Base-by-base conservation (phyloP, 64 coral and sea anemone species). In the Dendronephthya gigantea region DNA sequence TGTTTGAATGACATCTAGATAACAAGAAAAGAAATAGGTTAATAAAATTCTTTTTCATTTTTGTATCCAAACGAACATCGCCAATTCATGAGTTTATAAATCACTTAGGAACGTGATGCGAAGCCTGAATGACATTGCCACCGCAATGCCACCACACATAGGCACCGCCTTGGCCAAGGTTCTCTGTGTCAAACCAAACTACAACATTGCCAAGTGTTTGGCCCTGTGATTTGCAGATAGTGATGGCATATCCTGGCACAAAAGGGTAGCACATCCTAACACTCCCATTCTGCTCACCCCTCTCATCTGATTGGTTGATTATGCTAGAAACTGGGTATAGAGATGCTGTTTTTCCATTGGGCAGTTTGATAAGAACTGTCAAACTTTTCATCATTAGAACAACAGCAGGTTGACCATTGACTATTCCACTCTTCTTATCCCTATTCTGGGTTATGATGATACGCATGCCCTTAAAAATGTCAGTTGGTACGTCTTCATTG, bases 121-220 rank as follows among this genome's bases (percentile, higher is more conserved):
- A 19, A 17, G 25, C 30, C 30, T 74, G 13, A 17, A 74, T 0
- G 85, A 86, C 7, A 86, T 19, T 40, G 85, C 58, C 39, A 69
- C n/a, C n/a, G n/a, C n/a, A n/a, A n/a, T n/a, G n/a, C n/a, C n/a
- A n/a, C n/a, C n/a, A n/a, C n/a, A n/a, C 85, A 66, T 86, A 86
- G 23, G 85, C 85, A 17, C 32, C 16, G 37, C 85, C 65, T 0
- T 12, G 58, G 29, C 58, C 58, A 47, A 87, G 22, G 0, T 39
- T 39, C 29, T 12, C 48, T 58, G 52, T 85, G 19, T 87, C 85
- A 69, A 87, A 87, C 85, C 85, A 87, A 29, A 74, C 85, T 14
- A 87, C 69, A 9, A 87, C 36, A 29, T 72, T 69, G 14, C 39
- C 43, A 35, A 87, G 13, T 4, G 85, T 87, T 69, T 87, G 85